A percentile compares a stretch with the other conserved stretches of the same genome.
phyloP scores from a whole-genome alignment of 2,888 invertebrate species.

The Thymelicus acteon region DNA sequence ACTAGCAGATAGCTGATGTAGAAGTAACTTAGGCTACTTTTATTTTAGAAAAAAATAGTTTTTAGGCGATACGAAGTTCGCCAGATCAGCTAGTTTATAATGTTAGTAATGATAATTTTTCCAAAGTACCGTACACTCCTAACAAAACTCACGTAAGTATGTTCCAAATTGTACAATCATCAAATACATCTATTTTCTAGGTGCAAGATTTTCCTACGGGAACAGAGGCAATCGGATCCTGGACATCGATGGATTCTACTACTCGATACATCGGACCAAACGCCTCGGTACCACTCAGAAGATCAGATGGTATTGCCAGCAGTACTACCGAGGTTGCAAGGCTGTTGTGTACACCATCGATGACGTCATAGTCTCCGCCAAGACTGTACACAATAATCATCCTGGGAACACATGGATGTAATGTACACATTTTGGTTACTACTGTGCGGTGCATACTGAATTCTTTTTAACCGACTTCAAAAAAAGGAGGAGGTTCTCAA shows the following conservation, averaged over 20 bases:
- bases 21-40: no score
- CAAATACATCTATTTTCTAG: not conserved
- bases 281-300: not conserved
- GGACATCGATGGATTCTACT: not conserved
- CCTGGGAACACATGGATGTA: not conserved
- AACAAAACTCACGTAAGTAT: no score
- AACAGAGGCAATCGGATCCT: constrained; percentile 15
- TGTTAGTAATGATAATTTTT: no score
- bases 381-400: constrained; percentile 33
- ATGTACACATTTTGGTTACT: no score
- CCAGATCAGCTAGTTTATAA: no score
- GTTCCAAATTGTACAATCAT: not conserved
- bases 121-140: no score
- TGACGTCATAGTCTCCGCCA: constrained; percentile 39
- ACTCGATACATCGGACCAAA: constrained; percentile 1
- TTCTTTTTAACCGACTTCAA: no score
- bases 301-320: constrained; percentile 14
- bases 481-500: no score
- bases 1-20: no score
- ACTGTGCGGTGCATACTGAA: no score
- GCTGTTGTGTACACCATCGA: constrained; percentile 47
- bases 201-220: not conserved
- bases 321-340: constrained; percentile 32
- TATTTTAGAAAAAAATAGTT: no score
- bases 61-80: no score